A percentile compares a stretch with the other conserved stretches of the same genome.
phyloP scores from a whole-genome alignment of 1,140 invertebrate species.

The Pemphigus obesinymphae region DNA sequence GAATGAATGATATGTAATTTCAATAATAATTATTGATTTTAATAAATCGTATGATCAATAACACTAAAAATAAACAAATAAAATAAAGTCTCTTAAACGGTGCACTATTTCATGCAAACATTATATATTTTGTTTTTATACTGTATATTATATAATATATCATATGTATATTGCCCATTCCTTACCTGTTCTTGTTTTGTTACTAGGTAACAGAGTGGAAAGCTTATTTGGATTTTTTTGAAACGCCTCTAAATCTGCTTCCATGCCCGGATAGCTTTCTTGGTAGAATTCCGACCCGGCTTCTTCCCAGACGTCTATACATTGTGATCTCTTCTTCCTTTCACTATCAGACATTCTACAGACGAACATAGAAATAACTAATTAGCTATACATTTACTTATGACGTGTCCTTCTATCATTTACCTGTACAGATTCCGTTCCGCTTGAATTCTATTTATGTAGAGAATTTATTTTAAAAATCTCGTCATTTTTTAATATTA shows the following conservation, averaged over 20 bases:
- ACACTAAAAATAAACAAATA: too few species aligned
- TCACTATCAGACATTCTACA: slow-evolving; percentile 57
- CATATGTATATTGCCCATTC: too few species aligned
- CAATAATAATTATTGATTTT: too few species aligned
- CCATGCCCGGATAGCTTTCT: slow-evolving; percentile 71
- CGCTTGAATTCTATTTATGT: neutral
- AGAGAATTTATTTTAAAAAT: neutral
- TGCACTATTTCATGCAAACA: too few species aligned
- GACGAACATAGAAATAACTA: neutral
- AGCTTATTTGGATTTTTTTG: slow-evolving; percentile 67
- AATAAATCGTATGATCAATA: too few species aligned
- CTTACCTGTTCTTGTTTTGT: slow-evolving; percentile 64
- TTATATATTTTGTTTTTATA: too few species aligned
- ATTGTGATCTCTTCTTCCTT: slow-evolving; percentile 55
- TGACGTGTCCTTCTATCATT: neutral
- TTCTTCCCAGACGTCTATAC: slow-evolving; percentile 70
- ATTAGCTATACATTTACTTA: neutral
- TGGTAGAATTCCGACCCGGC: slow-evolving; percentile 80
- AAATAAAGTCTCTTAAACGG: too few species aligned
- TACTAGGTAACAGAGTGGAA: slow-evolving; percentile 69
- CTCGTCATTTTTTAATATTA: neutral
- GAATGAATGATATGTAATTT: too few species aligned
- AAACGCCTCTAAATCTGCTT: slow-evolving; percentile 62
- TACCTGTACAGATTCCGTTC: neutral
- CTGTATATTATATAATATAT: too few species aligned